Evolutionary conservation across 2,797 vertebrate genomes (phyloP), one percentile per base, ranked within the genome.

Genomic region (Thripadectes ignobilis): DNA sequence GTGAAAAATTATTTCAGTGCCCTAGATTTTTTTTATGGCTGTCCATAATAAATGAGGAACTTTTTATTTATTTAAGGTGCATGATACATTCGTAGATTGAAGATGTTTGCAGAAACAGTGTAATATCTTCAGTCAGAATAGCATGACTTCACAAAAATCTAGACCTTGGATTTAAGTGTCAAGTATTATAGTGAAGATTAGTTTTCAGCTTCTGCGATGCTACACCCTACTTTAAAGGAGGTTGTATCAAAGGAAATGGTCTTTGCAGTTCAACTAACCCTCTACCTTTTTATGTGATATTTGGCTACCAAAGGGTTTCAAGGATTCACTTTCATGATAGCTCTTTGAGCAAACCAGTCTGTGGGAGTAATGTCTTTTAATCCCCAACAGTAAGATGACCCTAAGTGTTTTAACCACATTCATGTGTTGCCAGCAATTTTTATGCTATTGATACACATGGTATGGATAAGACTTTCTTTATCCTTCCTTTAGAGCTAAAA

Each of bases 401-500:
- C 38, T 61, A 75, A 91, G 41, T 95, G 93, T 95, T 95, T 94
- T 92, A 95, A 87, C 67, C 63, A 61, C 54, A 71, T 74, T 95
- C 67, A 65, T 89, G 52, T 75, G 69, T 36, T 92, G 91, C 83
- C 80, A 88, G 84, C 41, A 88, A 62, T 71, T 96, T 96, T 95
- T 87, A 75, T 93, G 78, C 61, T 92, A 91, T 96, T 95, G 90
- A 79, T 95, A 80, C 86, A 95, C 90, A 96, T 95, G 86, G 39
- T 72, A 83, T 75, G 51, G 90, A 77, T 95, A 96, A 96, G 84
- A 80, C 45, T 86, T 16, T 89, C 65, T 92, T 94, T 88, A 78
- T 96, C 38, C 58, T 87, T 93, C 18, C 23, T 92, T 89, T 69
- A 76, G 72, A 93, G 59, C 32, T 63, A 69, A 95, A 95, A 94